Evolutionary conservation across 2,888 invertebrate species (phyloP).

Genomic region (Geophilus truncorum): DNA sequence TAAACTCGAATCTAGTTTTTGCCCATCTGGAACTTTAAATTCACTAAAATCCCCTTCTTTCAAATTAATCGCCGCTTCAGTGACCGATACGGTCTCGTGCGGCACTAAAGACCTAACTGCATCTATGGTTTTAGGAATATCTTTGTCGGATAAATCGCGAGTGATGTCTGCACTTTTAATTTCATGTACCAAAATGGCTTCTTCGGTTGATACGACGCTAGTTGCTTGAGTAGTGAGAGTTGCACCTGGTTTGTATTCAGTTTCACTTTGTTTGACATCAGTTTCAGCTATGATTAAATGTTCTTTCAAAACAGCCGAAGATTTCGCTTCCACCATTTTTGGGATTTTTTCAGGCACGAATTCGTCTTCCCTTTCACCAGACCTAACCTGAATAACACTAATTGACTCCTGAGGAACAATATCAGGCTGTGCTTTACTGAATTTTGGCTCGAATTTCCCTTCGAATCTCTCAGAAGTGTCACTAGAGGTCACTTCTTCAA

Average conservation of each 20-base stretch:
- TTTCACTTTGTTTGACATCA: background rate
- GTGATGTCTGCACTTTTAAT: background rate
- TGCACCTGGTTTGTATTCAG: background rate
- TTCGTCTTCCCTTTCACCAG: constrained; percentile 57
- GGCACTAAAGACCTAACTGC: constrained; percentile 32
- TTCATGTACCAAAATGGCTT: background rate
- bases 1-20: background rate
- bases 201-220: background rate
- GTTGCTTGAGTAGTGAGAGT: constrained; percentile 36
- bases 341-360: constrained; percentile 35
- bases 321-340: constrained; percentile 33
- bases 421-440: background rate
- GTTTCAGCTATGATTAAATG: constrained; percentile 35
- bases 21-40: background rate
- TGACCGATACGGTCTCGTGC: constrained; percentile 33
- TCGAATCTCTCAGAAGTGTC: background rate
- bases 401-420: constrained; percentile 59
- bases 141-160: constrained; percentile 11
- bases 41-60: constrained; percentile 9
- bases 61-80: constrained; percentile 30
- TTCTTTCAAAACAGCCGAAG: constrained; percentile 35
- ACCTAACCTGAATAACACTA: constrained; percentile 59
- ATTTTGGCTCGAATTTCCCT: background rate
- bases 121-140: background rate
- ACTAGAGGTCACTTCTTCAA: constrained; percentile 11